A percentile compares a stretch with the other conserved stretches of the same genome.
Evolutionary conservation across 2,797 vertebrate species (phyloP).

Genomic region (Ptychobarbus kaznakovi): DNA sequence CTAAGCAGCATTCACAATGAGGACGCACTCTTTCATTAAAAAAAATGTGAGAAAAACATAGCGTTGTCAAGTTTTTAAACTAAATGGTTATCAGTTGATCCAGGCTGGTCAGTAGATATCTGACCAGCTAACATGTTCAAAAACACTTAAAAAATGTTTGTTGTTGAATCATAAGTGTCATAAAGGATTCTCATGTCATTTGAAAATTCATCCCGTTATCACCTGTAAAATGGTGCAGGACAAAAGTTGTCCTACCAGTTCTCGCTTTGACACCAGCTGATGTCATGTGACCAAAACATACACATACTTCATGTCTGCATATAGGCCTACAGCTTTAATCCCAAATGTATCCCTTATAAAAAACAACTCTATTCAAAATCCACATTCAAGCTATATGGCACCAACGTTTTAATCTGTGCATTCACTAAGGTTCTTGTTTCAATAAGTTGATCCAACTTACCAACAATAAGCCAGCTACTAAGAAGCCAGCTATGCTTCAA

Average conservation of each 20-base stretch:
- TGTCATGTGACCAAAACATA: not conserved
- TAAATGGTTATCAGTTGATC: not conserved
- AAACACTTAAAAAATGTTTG: not conserved
- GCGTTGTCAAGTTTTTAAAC: not conserved
- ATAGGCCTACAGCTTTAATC: not conserved
- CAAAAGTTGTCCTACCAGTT: not conserved
- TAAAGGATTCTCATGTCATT: not conserved
- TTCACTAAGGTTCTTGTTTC: not conserved
- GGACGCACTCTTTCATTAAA: not conserved
- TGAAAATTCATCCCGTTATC: not conserved
- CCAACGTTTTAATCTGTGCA: not conserved
- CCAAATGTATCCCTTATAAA: not conserved
- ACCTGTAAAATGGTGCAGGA: not conserved
- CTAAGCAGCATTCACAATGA: not conserved
- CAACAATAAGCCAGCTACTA: not conserved
- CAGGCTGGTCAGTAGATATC: not conserved
- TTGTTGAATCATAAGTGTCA: not conserved
- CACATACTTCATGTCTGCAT: not conserved
- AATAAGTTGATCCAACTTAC: not conserved
- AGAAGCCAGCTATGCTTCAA: not conserved
- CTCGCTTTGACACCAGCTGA: not conserved
- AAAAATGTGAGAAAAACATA: no score
- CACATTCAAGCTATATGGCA: not conserved
- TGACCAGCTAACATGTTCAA: not conserved
- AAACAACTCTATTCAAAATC: not conserved